A percentile compares a stretch with the other conserved stretches of the same genome.
phyloP scores from a whole-genome alignment of 2,797 vertebrate species.

The Aplochiton taeniatus region DNA sequence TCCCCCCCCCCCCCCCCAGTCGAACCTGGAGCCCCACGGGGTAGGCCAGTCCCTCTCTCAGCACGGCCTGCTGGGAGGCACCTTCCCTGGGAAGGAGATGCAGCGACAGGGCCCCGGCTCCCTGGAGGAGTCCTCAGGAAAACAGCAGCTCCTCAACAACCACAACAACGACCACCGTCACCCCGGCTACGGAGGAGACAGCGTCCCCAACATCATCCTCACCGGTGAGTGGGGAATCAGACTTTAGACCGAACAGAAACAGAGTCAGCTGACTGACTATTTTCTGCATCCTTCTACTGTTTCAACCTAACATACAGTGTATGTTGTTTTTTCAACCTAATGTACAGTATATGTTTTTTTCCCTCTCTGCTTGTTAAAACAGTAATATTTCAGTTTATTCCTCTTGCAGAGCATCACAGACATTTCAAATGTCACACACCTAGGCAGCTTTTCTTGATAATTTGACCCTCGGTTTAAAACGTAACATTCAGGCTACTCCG shows the following conservation, averaged over 20 bases:
- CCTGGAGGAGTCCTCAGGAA: conserved; percentile 66
- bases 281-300: too few species aligned
- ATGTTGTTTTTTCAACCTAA: neutral
- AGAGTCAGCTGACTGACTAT: too few species aligned
- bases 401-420: too few species aligned
- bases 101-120: conserved; percentile 42
- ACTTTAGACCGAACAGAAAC: too few species aligned
- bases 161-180: conserved; percentile 77
- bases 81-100: conserved; percentile 57
- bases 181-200: conserved; percentile 65
- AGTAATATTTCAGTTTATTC: neutral
- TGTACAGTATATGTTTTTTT: neutral
- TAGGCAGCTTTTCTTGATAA: too few species aligned
- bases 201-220: conserved; percentile 88
- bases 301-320: neutral
- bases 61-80: conserved; percentile 50
- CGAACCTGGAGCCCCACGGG: conserved; percentile 65
- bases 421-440: too few species aligned
- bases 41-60: conserved; percentile 74
- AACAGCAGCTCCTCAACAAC: conserved; percentile 75
- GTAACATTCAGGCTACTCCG: too few species aligned
- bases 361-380: neutral
- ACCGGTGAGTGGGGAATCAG: conserved; percentile 74
- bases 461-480: too few species aligned
- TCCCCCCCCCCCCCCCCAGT: conserved; percentile 62